These are phyloP conservation scores for Ligdia adustata DNA, from an alignment of 2,888 invertebrate species.

Conservation along the genomic window DNA sequence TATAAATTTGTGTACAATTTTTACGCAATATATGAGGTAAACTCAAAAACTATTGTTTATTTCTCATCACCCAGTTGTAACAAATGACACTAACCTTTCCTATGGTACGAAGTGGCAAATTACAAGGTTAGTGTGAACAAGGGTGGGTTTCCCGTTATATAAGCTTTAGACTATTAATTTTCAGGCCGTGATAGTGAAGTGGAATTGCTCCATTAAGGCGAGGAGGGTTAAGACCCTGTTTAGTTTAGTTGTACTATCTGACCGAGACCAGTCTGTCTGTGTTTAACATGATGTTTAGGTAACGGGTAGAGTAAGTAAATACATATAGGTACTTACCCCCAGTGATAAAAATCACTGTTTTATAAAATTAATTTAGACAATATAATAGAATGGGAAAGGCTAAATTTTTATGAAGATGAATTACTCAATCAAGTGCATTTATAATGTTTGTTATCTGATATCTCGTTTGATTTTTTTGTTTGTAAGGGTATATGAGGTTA, in stretches of 20 bases:
- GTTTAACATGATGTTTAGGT: not conserved
- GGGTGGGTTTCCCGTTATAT: slow-evolving; percentile 18
- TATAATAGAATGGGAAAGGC: too few species aligned
- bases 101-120: slow-evolving; percentile 23
- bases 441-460: too few species aligned
- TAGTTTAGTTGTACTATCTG: slow-evolving; percentile 9
- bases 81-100: slow-evolving; percentile 11
- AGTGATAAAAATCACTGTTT: too few species aligned
- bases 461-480: too few species aligned
- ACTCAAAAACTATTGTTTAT: too few species aligned
- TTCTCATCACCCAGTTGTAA: slow-evolving; percentile 17
- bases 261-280: not conserved
- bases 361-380: too few species aligned
- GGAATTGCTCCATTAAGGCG: slow-evolving; percentile 27
- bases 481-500: too few species aligned
- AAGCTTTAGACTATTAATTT: slow-evolving; percentile 31
- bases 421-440: too few species aligned
- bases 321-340: too few species aligned
- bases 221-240: slow-evolving; percentile 4
- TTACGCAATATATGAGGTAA: too few species aligned
- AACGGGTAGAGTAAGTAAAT: not conserved
- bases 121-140: slow-evolving; percentile 17
- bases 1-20: too few species aligned
- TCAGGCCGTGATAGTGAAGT: slow-evolving; percentile 16
- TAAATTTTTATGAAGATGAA: too few species aligned